Conservation (phyloP, 2,888 invertebrate species). For the Pollenia amentaria region DNA sequence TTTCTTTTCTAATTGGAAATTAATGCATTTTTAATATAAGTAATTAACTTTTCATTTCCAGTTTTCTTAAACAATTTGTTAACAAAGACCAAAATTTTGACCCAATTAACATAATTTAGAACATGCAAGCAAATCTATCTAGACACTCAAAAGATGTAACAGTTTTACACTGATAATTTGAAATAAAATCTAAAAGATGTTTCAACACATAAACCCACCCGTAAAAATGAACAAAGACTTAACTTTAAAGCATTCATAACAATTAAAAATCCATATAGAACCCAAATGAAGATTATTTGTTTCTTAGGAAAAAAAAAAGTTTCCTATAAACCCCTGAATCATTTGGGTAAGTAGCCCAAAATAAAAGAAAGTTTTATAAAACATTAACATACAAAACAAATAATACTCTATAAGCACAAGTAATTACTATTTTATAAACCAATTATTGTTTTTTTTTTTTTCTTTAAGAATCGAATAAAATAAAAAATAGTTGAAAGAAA, state of each 20-base stretch:
- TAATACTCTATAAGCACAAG: background rate
- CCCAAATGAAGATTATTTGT: conserved; percentile 55
- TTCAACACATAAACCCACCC: background rate
- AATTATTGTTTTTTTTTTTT: conserved; percentile 29
- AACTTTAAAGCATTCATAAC: conserved; percentile 1
- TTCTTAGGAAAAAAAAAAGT: background rate
- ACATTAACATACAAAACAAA: conserved; percentile 28
- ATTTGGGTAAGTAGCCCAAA: background rate
- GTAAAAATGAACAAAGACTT: conserved; percentile 6
- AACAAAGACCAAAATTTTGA: background rate
- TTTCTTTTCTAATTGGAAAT: background rate
- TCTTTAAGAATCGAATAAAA: conserved; percentile 25
- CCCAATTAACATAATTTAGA: conserved; percentile 67
- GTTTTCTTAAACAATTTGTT: background rate
- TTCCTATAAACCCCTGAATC: background rate
- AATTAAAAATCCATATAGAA: conserved; percentile 14
- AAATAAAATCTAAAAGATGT: background rate
- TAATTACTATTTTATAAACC: conserved; percentile 47
- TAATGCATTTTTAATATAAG: background rate
- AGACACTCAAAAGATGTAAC: conserved; percentile 3
- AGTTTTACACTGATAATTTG: conserved; percentile 10
- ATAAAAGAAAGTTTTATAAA: conserved; percentile 34
- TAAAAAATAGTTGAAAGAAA: conserved; percentile 9
- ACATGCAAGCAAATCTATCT: background rate
- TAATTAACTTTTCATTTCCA: background rate